Percentiles rank a stretch among this genome's conserved stretches.
These are phyloP conservation scores for Protonemura montana DNA, from an alignment of 2,888 invertebrate genomes.

Conservation along the genomic window DNA sequence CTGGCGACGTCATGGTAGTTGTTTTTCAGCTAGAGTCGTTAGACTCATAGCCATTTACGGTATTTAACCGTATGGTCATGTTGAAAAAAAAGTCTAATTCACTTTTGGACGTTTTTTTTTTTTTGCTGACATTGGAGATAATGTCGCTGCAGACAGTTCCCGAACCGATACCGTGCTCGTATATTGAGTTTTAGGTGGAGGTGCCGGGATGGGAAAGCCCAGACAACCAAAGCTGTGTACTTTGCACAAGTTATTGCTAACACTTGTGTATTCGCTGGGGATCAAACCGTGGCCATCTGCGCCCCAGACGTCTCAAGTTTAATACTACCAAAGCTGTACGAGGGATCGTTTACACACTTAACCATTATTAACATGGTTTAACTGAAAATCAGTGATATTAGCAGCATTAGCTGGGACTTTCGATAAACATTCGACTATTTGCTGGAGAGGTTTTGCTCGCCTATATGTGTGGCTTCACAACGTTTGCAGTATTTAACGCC, in stretches of 20 bases:
- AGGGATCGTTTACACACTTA: background rate
- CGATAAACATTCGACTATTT: background rate
- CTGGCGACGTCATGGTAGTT: background rate
- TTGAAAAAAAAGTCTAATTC: background rate
- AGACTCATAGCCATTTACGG: background rate
- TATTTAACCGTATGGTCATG: background rate
- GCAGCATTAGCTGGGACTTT: background rate
- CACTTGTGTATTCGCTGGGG: background rate
- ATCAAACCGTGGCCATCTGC: background rate
- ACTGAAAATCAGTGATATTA: background rate
- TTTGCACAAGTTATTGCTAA: background rate
- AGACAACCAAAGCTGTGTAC: background rate
- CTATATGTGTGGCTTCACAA: too few relatives aligned
- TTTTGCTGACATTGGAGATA: background rate
- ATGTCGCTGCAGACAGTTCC: background rate
- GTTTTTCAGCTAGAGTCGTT: background rate
- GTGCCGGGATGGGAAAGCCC: background rate
- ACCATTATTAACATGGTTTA: background rate
- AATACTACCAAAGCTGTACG: background rate
- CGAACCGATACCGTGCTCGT: background rate
- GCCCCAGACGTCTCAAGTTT: background rate
- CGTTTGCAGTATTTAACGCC: too few relatives aligned
- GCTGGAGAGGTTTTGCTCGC: background rate
- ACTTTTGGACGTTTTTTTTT: background rate
- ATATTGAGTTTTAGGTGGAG: background rate